Conservation (phyloP, 2,888 invertebrate species). For the Agriopis aurantiaria region DNA sequence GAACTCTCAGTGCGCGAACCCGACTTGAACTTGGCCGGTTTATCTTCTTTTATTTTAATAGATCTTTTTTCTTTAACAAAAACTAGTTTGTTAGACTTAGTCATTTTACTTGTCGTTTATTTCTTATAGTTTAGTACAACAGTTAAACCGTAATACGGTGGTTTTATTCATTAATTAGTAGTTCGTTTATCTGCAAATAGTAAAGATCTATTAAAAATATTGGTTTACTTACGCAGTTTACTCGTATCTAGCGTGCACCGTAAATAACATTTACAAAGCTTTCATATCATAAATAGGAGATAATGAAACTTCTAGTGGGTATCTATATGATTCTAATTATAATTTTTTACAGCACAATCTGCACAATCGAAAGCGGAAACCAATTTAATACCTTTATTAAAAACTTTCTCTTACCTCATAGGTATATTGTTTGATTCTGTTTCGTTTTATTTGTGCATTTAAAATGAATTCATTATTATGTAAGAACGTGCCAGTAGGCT, state of each 20-base stretch:
- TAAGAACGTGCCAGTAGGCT: slow-evolving; percentile 32
- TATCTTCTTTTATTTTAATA: too few relatives aligned
- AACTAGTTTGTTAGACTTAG: too few relatives aligned
- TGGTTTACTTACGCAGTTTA: background rate
- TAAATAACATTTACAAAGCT: slow-evolving; percentile 11
- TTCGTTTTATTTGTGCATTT: slow-evolving; percentile 41
- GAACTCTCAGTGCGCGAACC: too few relatives aligned
- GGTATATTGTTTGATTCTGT: slow-evolving; percentile 42
- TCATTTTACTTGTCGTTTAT: too few relatives aligned
- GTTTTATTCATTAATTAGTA: too few relatives aligned
- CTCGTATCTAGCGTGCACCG: background rate
- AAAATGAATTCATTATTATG: slow-evolving; percentile 40
- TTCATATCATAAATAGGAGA: slow-evolving; percentile 15
- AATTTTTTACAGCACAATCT: slow-evolving; percentile 20
- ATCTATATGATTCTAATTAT: slow-evolving; percentile 27
- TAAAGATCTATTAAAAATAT: background rate
- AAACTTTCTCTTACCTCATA: slow-evolving; percentile 42
- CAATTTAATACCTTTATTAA: slow-evolving; percentile 40
- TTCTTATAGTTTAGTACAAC: too few relatives aligned
- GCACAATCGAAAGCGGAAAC: slow-evolving; percentile 33
- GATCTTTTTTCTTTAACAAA: too few relatives aligned
- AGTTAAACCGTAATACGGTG: too few relatives aligned
- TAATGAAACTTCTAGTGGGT: slow-evolving; percentile 20
- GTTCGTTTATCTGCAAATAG: too few relatives aligned
- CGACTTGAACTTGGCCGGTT: too few relatives aligned